phyloP scores from a whole-genome alignment of 2,797 vertebrate genomes.

The Telmatherina bonti region DNA sequence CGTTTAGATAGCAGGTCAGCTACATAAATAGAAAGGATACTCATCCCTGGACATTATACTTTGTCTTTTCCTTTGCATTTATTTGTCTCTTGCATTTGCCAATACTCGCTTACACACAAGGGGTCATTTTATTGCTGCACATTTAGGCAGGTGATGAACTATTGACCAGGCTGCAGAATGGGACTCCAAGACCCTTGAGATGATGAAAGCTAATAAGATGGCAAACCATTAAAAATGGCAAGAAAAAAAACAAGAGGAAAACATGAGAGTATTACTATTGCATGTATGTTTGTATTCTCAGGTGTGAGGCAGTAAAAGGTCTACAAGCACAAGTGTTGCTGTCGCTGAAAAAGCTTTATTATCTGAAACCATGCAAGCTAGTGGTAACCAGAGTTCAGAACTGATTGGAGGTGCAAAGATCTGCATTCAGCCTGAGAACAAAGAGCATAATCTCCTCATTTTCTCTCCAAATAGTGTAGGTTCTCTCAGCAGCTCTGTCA shows the following conservation, averaged over 20 bases:
- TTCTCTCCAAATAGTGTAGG: slow-evolving; percentile 38
- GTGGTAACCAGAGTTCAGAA: not conserved
- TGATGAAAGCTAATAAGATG: slow-evolving; percentile 59
- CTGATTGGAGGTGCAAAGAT: slow-evolving; percentile 35
- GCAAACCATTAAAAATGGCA: slow-evolving; percentile 50
- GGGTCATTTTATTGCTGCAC: slow-evolving; percentile 50
- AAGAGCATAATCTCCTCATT: slow-evolving; percentile 44
- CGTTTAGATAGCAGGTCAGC: slow-evolving; percentile 23
- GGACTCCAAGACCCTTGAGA: slow-evolving; percentile 41
- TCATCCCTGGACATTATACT: slow-evolving; percentile 25
- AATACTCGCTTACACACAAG: slow-evolving; percentile 30
- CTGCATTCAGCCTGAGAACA: slow-evolving; percentile 43
- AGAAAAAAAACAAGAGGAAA: slow-evolving; percentile 32
- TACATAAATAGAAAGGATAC: slow-evolving; percentile 22
- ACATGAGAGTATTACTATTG: slow-evolving; percentile 19
- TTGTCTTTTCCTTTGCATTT: slow-evolving; percentile 15
- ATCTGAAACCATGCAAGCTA: slow-evolving; percentile 23
- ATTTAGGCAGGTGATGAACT: slow-evolving; percentile 51
- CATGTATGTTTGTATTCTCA: slow-evolving; percentile 8
- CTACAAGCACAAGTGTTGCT: slow-evolving; percentile 18
- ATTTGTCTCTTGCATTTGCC: slow-evolving; percentile 27
- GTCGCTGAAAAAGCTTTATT: slow-evolving; percentile 25
- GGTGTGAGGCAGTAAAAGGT: slow-evolving; percentile 2
- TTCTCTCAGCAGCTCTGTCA: slow-evolving; percentile 11
- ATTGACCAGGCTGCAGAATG: slow-evolving; percentile 53